Evolutionary conservation across 2,113 vertebrate species (phyloP).

Genomic region (Apodemus sylvaticus): DNA sequence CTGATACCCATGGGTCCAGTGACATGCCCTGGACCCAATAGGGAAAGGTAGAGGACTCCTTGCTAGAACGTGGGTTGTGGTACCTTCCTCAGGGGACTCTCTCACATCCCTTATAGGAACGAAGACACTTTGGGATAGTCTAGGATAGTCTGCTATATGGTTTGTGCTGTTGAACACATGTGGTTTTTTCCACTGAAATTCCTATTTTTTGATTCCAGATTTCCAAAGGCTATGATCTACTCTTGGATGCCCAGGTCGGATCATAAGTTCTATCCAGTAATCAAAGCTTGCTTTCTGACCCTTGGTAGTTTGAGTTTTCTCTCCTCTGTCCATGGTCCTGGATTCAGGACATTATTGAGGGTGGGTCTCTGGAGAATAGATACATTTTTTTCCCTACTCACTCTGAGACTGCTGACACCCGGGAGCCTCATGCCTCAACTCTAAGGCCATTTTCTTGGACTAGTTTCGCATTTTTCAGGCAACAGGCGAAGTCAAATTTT

Average conservation of each 20-base stretch:
- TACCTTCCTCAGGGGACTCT: accelerated
- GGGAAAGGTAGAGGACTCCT: background rate
- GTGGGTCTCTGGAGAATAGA: background rate
- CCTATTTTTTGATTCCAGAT: background rate
- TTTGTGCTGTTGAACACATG: background rate
- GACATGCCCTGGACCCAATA: background rate
- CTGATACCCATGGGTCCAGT: background rate
- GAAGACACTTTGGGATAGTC: background rate
- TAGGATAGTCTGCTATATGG: background rate
- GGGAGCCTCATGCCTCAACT: background rate
- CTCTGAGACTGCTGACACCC: background rate
- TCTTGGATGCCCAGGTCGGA: background rate
- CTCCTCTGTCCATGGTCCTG: conserved; percentile 44
- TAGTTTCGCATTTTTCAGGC: background rate
- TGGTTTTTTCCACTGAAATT: background rate
- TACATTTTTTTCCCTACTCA: background rate
- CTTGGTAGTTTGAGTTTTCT: background rate
- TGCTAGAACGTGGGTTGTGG: background rate
- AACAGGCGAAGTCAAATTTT: background rate
- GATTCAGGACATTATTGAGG: background rate
- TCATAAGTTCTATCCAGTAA: background rate
- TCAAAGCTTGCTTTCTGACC: background rate
- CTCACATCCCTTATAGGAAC: background rate
- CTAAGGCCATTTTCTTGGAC: background rate
- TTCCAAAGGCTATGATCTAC: background rate